These are phyloP conservation scores for Barbus barbus DNA, from an alignment of 2,113 vertebrate genomes.

Conservation along the genomic window DNA sequence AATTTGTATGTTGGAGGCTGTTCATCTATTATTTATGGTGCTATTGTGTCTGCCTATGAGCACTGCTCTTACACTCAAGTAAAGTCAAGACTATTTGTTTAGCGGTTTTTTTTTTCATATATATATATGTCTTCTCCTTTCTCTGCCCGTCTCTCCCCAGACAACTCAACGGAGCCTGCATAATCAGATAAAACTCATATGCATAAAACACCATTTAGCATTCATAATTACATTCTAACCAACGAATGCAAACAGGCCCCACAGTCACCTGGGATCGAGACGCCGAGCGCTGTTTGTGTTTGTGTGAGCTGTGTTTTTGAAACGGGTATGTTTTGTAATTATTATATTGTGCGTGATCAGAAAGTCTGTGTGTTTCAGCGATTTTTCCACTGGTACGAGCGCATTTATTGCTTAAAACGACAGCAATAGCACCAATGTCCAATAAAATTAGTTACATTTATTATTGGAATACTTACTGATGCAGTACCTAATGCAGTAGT, in stretches of 20 bases:
- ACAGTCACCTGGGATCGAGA: slow-evolving; percentile 11
- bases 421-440: background rate
- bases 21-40: slow-evolving; percentile 50
- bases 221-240: slow-evolving; percentile 45
- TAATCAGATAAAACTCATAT: slow-evolving; percentile 43
- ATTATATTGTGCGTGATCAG: background rate
- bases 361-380: background rate
- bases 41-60: slow-evolving; percentile 25
- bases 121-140: slow-evolving; percentile 39
- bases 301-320: background rate
- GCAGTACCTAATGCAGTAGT: too few species aligned
- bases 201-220: slow-evolving; percentile 36
- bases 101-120: background rate
- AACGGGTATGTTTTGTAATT: slow-evolving; percentile 2
- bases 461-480: background rate
- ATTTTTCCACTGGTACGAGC: background rate
- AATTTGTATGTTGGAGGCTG: slow-evolving; percentile 52
- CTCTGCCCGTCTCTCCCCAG: slow-evolving; percentile 15
- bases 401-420: background rate
- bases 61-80: background rate
- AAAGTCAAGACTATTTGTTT: background rate
- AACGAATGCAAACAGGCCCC: slow-evolving; percentile 50
- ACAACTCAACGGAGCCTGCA: slow-evolving; percentile 20
- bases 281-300: slow-evolving; percentile 9
- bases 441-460: background rate